These are phyloP conservation scores for Peromyscus californicus DNA, from an alignment of 2,113 vertebrate species.

Conservation along the genomic window DNA sequence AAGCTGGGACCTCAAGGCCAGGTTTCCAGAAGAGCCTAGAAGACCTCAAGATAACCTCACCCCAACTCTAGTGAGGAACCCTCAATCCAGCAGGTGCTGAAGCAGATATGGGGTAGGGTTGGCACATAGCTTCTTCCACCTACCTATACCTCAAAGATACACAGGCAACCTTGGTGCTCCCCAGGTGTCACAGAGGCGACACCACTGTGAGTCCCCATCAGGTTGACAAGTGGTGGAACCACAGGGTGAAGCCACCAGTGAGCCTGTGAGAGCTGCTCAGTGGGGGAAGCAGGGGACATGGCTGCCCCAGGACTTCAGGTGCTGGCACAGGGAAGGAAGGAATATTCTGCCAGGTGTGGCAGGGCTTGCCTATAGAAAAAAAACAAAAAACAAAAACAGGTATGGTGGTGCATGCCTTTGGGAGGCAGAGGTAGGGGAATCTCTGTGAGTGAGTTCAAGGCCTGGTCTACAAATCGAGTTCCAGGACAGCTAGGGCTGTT, in stretches of 20 bases:
- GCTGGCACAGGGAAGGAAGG: neutral
- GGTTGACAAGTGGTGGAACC: no score
- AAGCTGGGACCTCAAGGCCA: neutral
- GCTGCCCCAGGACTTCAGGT: neutral
- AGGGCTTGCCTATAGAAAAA: no score
- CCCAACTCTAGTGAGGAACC: neutral
- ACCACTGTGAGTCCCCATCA: neutral
- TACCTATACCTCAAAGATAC: neutral
- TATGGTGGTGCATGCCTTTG: neutral
- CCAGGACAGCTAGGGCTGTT: neutral
- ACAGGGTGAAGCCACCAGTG: neutral
- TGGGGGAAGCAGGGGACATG: accelerated
- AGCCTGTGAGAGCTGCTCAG: neutral
- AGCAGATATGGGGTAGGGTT: no score
- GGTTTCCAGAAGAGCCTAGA: neutral
- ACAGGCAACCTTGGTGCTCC: neutral
- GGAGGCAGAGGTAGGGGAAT: neutral
- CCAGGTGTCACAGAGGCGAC: neutral
- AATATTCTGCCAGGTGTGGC: neutral
- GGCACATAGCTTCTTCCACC: neutral
- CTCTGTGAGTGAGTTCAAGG: neutral
- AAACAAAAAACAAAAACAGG: neutral
- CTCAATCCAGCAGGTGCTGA: no score
- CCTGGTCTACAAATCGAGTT: neutral
- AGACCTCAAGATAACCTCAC: neutral